These are phyloP conservation scores for Luehdorfia chinensis DNA, from an alignment of 1,140 invertebrate genomes.

Conservation along the genomic window DNA sequence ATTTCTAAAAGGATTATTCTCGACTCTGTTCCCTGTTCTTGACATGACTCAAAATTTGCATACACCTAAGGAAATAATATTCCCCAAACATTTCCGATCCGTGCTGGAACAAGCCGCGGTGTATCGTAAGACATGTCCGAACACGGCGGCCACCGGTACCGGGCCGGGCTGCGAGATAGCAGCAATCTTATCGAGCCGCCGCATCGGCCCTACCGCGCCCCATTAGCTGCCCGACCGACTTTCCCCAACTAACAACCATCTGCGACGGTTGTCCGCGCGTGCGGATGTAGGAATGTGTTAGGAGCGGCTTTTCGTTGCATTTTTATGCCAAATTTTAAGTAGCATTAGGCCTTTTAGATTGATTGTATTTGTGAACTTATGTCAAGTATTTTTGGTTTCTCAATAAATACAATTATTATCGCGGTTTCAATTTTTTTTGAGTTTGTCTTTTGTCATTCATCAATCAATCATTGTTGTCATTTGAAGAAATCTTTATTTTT, in stretches of 20 bases:
- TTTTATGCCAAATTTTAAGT: slow-evolving; percentile 5
- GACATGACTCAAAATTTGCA: slow-evolving; percentile 8
- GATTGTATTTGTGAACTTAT: too few species aligned
- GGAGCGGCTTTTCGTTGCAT: slow-evolving; percentile 6
- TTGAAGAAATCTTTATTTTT: too few species aligned
- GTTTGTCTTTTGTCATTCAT: too few species aligned
- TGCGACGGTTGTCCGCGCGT: slow-evolving; percentile 35
- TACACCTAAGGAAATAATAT: slow-evolving; percentile 8
- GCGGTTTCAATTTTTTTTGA: too few species aligned
- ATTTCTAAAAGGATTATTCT: too few species aligned
- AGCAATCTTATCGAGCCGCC: slow-evolving; percentile 39
- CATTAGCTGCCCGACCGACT: slow-evolving; percentile 56
- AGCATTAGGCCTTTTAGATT: too few species aligned
- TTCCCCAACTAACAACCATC: slow-evolving; percentile 40
- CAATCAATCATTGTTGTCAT: too few species aligned
- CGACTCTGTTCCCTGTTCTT: not conserved
- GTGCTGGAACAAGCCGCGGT: not conserved
- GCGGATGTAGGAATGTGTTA: slow-evolving; percentile 10
- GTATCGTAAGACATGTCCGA: not conserved
- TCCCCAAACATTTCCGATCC: not conserved
- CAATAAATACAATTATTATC: too few species aligned
- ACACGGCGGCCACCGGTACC: not conserved
- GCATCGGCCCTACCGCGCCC: slow-evolving; percentile 38
- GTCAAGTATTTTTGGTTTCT: too few species aligned
- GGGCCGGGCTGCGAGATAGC: slow-evolving; percentile 37